phyloP scores from a whole-genome alignment of 2,113 vertebrate species.

The Galbula dea region DNA sequence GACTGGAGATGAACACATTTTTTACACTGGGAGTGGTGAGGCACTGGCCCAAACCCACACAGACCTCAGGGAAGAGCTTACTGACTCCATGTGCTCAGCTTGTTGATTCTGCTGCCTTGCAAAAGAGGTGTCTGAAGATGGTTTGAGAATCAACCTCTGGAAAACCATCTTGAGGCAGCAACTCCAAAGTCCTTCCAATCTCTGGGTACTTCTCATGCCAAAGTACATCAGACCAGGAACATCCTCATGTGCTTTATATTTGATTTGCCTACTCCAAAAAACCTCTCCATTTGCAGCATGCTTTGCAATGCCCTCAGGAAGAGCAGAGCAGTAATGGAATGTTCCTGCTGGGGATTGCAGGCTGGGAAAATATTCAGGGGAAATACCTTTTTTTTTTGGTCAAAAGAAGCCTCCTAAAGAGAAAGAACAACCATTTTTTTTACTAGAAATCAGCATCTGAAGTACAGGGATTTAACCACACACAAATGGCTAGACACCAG shows the following conservation, averaged over 20 bases:
- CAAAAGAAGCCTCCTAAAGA: too few relatives aligned
- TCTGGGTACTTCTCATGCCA: background rate
- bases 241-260: background rate
- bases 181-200: background rate
- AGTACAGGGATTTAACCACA: background rate
- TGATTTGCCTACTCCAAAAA: background rate
- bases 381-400: background rate
- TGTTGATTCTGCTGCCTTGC: background rate
- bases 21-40: too few relatives aligned
- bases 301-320: background rate
- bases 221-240: background rate
- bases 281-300: background rate
- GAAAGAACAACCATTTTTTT: background rate
- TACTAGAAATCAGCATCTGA: background rate
- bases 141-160: background rate
- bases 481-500: background rate
- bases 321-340: background rate
- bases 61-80: background rate
- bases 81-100: background rate
- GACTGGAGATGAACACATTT: too few relatives aligned
- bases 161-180: background rate
- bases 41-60: too few relatives aligned
- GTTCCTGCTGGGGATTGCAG: background rate
- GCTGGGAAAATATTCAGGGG: background rate
- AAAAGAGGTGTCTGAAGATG: background rate